phyloP scores from a whole-genome alignment of 2,797 vertebrate genomes.

The Sciaenops ocellatus region DNA sequence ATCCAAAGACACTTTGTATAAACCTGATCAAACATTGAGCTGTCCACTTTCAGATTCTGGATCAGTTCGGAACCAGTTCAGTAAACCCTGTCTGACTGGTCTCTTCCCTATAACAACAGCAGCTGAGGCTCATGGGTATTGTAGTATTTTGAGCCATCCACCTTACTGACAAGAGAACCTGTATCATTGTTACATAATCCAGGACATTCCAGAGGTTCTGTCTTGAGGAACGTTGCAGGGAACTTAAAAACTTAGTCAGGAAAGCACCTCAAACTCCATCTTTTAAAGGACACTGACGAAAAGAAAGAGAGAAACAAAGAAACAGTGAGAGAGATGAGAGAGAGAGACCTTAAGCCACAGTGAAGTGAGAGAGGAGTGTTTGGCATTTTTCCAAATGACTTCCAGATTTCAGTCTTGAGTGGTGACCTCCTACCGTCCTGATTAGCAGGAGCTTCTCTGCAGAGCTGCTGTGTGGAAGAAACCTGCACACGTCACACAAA shows the following conservation, averaged over 20 bases:
- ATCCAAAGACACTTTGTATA: background rate
- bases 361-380: background rate
- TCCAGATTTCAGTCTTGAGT: conserved; percentile 55
- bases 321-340: conserved; percentile 5
- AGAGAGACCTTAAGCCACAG: background rate
- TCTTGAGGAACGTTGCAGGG: background rate
- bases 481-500: background rate
- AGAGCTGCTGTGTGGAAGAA: conserved; percentile 45
- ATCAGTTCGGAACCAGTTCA: too few relatives aligned
- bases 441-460: conserved; percentile 51
- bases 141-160: background rate
- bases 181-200: background rate
- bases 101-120: background rate
- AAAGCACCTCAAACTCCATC: background rate
- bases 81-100: background rate
- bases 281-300: background rate
- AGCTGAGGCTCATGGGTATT: conserved; percentile 10
- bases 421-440: conserved; percentile 48
- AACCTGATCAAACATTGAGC: background rate
- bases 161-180: background rate
- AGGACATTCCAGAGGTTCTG: background rate
- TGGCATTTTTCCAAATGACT: conserved; percentile 52
- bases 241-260: background rate
- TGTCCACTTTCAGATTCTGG: background rate
- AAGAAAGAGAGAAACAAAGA: conserved; percentile 36